Base-by-base conservation (phyloP, 1,140 invertebrate genomes). In the Drosophila nebulosa region DNA sequence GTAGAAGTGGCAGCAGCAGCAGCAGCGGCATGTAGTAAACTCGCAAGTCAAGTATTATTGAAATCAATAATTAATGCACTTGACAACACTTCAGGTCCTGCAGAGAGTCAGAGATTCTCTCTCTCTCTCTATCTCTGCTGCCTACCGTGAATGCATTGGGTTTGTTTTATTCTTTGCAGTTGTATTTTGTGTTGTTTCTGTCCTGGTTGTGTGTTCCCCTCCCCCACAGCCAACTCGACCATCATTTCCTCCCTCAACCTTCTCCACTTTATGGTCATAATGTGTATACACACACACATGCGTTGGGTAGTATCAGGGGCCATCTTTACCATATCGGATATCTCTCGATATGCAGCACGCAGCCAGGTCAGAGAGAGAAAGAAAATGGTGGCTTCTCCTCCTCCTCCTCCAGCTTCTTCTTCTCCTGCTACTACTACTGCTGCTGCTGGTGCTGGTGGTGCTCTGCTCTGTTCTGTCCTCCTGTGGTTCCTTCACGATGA, bases 211-310 rank as follows among this genome's bases (percentile, higher is more conserved):
- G 39, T 35, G 21, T 42, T 55, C 12, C 10, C 30, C 10, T 30
- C 27, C 27, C 10, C 7, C 6, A 9, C 27, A 30, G 7, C 10
- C 10, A 7, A 7, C 10, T 10, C 30, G 2, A 24, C 24, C 24
- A 4, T 3, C 24, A 2, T 3, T 24, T 2, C 30, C 30, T 1
- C 10, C 0, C 1, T 32, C 30, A 18, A 9, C 18, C 16, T 9
- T n/a, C 39, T 2, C 39, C 12, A 9, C 9, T 35, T 74, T 66
- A 74, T 65, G 42, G 12, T 53, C 59, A 66, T 70, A 70, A 70
- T 64, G 65, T 66, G 62, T 64, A 74, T 26, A 39, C 46, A 7
- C 16, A 75, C 56, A 42, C 39, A 61, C 50, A 14, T 22, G 14
- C 7, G 36, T 10, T 14, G 26, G 4, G 21, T 42, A 69, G 24